Evolutionary conservation across 2,113 vertebrate genomes (phyloP), one percentile per base, ranked within the genome.

Genomic region (Mirounga angustirostris): DNA sequence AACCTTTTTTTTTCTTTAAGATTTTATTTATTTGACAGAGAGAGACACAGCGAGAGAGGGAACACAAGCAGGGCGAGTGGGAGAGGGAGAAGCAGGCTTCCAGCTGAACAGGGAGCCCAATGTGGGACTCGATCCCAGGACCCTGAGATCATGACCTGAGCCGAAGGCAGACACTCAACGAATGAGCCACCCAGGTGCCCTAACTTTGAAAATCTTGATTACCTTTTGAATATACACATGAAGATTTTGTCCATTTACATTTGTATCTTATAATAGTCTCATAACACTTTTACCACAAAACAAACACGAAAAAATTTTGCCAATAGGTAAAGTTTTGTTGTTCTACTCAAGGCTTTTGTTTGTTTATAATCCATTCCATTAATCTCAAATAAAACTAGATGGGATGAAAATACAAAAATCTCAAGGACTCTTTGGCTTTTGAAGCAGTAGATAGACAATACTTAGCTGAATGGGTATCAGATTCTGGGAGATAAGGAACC

Each of bases 401-500:
- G 10, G n/a, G 33, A 3, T 46, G 7, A 59, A 71, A 65, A 74
- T 22, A 52, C 19, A 30, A 67, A 59, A 43, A n/a, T 58, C 2
- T 36, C 19, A 40, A 89, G 43, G 13, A 65, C 24, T 63, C 24
- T 13, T 2, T 43, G 16, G 19, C 14, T 56, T 50, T 56, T 26
- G 15, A 61, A 89, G 46, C 6, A 43, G 22, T 24, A 8, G 13
- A 19, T 28, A 73, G 1, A 21, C 19, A 63, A 26, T 16, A 1
- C 7, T 52, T 19, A 36, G 30, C 5, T 67, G 65, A 30, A 58
- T 2, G 63, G 5, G 26, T 24, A 2, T 2, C n/a, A 13, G 3
- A 4, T 9, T 40, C 12, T 59, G 15, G 12, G 7, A 52, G 6
- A 16, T 13, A 1, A 63, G 30, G 5, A 24, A 8, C 1, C 26